These are phyloP conservation scores for Anagyrus pseudococci DNA, from an alignment of 2,888 invertebrate genomes.

Conservation along the genomic window DNA sequence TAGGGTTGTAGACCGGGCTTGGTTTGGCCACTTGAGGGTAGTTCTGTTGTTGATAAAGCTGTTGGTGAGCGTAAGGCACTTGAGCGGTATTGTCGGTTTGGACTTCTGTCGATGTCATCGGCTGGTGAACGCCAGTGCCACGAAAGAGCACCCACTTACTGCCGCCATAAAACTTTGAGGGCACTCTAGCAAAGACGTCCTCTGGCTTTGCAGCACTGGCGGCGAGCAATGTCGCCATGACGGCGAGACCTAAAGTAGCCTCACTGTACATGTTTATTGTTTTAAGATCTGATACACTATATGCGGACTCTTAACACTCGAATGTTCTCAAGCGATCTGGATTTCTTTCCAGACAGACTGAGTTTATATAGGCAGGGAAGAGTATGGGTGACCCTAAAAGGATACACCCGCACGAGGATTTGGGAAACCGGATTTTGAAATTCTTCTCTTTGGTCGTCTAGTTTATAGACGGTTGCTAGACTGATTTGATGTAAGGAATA, in stretches of 20 bases:
- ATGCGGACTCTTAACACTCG: conserved; percentile 2
- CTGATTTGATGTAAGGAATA: too few relatives aligned
- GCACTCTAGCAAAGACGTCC: conserved; percentile 25
- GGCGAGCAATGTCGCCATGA: conserved; percentile 6
- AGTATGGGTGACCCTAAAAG: too few relatives aligned
- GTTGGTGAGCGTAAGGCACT: neutral
- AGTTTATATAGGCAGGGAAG: conserved; percentile 23
- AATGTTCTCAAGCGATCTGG: conserved; percentile 15
- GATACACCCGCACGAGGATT: too few relatives aligned
- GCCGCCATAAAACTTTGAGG: conserved; percentile 34
- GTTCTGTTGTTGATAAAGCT: neutral
- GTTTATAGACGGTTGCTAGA: too few relatives aligned
- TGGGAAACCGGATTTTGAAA: too few relatives aligned
- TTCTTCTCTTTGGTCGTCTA: too few relatives aligned
- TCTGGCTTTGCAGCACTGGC: conserved; percentile 7
- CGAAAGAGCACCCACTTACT: conserved; percentile 37
- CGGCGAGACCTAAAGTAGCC: conserved; percentile 1
- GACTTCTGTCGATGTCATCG: neutral
- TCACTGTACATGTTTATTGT: neutral
- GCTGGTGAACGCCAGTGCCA: neutral
- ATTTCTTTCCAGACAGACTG: neutral
- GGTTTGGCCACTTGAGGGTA: neutral
- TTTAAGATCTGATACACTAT: neutral
- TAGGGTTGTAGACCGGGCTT: neutral
- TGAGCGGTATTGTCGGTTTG: too few relatives aligned